Base-by-base conservation (phyloP, 2,797 vertebrate genomes). In the Oreortyx pictus region DNA sequence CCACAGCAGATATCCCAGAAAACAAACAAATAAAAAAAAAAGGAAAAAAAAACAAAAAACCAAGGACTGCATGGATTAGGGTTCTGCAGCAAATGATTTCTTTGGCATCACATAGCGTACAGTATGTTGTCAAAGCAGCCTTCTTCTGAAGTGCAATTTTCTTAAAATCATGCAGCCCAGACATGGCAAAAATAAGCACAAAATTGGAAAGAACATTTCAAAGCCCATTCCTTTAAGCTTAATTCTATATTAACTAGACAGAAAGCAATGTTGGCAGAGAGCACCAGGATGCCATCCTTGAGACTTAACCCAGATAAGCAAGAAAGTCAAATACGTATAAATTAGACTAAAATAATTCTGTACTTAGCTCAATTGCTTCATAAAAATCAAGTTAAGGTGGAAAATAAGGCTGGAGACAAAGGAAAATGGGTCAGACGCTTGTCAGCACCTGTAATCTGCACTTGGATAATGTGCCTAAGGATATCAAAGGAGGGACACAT, bases 181-280 rank as follows among this genome's bases (percentile, higher is more conserved):
- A 80, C 37, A 91, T 1, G 13, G 80, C 46, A 94, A 94, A 92
- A 77, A 82, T 59, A 37, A 59, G 50, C 37, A 94, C 31, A 81
- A 88, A 14, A 35, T 70, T 47, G 73, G 52, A 89, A 89, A 57
- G 18, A 67, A 27, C 27, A 92, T 89, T 33, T 29, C 17, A 44
- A 62, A 80, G 75, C 29, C n/a, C 57, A 25, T 35, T 73, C 50
- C 44, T 70, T 90, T 64, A 76, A 62, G n/a, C n/a, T 39, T 66
- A 70, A 41, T 59, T 35, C 66, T 41, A 50, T 20, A 66, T 49
- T 60, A 80, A 78, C 1, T 2, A 57, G 35, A 81, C 31, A 73
- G 92, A 78, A 92, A 88, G 35, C n/a, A 57, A 50, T 4, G 9
- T 3, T 88, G 70, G 39, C 52, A 89, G 47, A 44, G 62, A 76